Conservation (phyloP, 2,888 invertebrate species). For the Polietes domitor region DNA sequence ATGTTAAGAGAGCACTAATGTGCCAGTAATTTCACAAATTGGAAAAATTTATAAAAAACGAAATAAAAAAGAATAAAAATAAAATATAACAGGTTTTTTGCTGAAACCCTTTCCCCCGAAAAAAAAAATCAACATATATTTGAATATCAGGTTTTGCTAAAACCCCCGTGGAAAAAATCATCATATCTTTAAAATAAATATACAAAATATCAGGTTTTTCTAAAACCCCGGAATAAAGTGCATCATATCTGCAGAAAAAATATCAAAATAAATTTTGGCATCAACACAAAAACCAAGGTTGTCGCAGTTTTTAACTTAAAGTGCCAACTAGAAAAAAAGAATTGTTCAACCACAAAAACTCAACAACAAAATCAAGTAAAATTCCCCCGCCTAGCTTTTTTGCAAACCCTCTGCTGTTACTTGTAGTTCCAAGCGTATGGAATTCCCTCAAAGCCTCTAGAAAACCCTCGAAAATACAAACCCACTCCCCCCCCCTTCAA, state of each 20-base stretch:
- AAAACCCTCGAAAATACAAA: conserved; percentile 34
- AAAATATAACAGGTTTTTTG: background rate
- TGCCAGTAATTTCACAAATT: background rate
- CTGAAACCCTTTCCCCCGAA: too few relatives aligned
- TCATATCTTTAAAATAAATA: too few relatives aligned
- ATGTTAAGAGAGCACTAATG: background rate
- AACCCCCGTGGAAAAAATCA: too few relatives aligned
- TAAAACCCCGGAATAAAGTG: too few relatives aligned
- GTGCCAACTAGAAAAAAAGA: background rate
- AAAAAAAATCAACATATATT: too few relatives aligned
- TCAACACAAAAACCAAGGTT: background rate
- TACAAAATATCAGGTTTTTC: too few relatives aligned
- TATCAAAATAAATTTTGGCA: too few relatives aligned
- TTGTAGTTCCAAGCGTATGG: too few relatives aligned
- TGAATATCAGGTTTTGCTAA: too few relatives aligned
- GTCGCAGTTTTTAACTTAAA: background rate
- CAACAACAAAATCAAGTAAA: background rate
- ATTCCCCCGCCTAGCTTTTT: background rate
- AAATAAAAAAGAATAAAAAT: background rate
- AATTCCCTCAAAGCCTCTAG: background rate
- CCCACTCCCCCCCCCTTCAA: background rate
- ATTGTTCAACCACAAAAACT: background rate
- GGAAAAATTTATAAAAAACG: background rate
- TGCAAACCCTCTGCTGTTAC: background rate
- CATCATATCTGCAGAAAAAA: background rate